Percentiles rank a stretch among this genome's conserved stretches.
phyloP scores from a whole-genome alignment of 1,140 invertebrate genomes.

The Tetramorium alpestre region DNA sequence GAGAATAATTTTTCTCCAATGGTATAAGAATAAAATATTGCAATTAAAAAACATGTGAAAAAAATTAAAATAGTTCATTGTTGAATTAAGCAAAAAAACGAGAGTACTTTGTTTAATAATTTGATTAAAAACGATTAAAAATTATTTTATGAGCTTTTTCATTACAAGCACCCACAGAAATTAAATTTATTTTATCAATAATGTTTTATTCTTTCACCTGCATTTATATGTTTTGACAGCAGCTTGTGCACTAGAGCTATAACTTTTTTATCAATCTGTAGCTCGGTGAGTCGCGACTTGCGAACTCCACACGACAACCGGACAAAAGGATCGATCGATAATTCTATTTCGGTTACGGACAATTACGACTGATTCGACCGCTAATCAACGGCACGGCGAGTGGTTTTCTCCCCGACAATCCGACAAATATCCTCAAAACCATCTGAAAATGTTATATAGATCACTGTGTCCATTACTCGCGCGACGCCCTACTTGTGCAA shows the following conservation, averaged over 20 bases:
- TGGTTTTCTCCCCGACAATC: slow-evolving; percentile 67
- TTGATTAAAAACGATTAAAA: neutral
- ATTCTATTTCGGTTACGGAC: slow-evolving; percentile 81
- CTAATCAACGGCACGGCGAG: slow-evolving; percentile 78
- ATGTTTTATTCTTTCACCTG: neutral
- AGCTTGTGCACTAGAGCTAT: neutral
- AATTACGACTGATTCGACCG: slow-evolving; percentile 82
- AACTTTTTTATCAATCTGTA: slow-evolving; percentile 68
- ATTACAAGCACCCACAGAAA: neutral
- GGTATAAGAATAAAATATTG: neutral
- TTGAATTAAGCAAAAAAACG: neutral
- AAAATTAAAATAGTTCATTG: neutral
- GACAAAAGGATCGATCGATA: slow-evolving; percentile 75
- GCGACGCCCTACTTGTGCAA: slow-evolving; percentile 21
- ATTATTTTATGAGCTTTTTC: neutral
- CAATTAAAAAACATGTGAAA: neutral
- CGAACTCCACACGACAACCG: slow-evolving; percentile 40
- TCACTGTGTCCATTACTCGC: slow-evolving; percentile 26
- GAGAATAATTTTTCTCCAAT: too few species aligned
- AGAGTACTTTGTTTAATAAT: neutral
- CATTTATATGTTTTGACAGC: neutral
- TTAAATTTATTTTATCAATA: slow-evolving; percentile 8
- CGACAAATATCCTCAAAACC: slow-evolving; percentile 73
- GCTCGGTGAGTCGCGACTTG: slow-evolving; percentile 58
- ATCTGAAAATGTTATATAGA: slow-evolving; percentile 67